These are phyloP conservation scores for Abscondita cerata DNA, from an alignment of 2,888 invertebrate species.

Conservation along the genomic window DNA sequence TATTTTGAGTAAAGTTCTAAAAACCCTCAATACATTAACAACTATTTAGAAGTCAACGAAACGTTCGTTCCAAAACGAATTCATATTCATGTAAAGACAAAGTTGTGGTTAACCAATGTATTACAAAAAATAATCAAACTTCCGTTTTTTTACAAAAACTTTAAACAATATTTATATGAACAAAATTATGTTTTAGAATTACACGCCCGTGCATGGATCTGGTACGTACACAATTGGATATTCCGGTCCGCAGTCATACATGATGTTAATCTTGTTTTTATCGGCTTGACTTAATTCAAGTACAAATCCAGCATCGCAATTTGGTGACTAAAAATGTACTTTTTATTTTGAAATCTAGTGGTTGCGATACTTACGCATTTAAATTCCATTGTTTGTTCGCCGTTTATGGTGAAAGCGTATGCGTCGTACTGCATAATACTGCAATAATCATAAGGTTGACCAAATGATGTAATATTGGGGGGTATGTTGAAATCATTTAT, in stretches of 20 bases:
- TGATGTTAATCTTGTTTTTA: constrained; percentile 7
- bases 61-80: too few relatives aligned
- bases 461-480: neutral
- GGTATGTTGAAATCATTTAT: neutral
- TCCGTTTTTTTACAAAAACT: too few relatives aligned
- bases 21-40: too few relatives aligned
- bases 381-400: neutral
- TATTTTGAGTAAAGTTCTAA: too few relatives aligned
- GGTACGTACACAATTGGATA: too few relatives aligned
- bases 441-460: constrained; percentile 6
- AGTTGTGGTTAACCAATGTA: too few relatives aligned
- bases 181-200: too few relatives aligned
- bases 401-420: neutral
- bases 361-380: neutral
- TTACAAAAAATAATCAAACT: too few relatives aligned
- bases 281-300: neutral
- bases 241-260: neutral
- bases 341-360: neutral
- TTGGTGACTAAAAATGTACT: neutral
- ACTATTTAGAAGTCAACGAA: too few relatives aligned
- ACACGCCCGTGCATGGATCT: too few relatives aligned
- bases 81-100: too few relatives aligned
- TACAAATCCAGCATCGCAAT: neutral
- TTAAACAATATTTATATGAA: too few relatives aligned
- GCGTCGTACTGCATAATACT: constrained; percentile 1